Conservation (phyloP, 2,113 vertebrate species). For the Collichthys lucidus region DNA sequence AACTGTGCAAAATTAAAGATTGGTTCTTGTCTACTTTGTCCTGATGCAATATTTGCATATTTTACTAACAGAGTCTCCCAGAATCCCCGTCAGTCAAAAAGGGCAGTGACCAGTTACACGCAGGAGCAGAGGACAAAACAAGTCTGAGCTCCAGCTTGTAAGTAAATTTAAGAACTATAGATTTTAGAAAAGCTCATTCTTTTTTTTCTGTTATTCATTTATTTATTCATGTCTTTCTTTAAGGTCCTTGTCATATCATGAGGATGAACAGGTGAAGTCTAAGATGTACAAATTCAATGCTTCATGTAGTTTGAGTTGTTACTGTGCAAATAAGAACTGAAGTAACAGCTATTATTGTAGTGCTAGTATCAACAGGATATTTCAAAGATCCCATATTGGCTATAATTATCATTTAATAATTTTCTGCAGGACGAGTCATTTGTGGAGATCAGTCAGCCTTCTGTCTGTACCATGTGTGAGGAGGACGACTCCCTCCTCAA, state of each 20-base stretch:
- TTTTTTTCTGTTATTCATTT: neutral
- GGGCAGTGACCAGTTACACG: constrained; percentile 77
- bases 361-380: neutral
- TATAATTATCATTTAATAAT: neutral
- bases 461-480: constrained; percentile 87
- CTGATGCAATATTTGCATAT: neutral
- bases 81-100: constrained; percentile 75
- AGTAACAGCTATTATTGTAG: neutral
- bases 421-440: constrained; percentile 78
- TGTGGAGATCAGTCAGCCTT: constrained; percentile 61
- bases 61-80: constrained; percentile 32
- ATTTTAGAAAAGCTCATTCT: neutral
- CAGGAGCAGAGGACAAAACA: constrained; percentile 72
- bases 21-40: fast-evolving
- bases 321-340: neutral
- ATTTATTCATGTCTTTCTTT: constrained; percentile 3
- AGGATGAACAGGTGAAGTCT: constrained; percentile 78
- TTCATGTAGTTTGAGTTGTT: neutral
- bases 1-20: neutral
- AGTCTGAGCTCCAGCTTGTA: constrained; percentile 81
- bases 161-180: constrained; percentile 22
- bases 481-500: constrained; percentile 80
- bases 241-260: constrained; percentile 78
- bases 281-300: neutral
- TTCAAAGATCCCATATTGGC: neutral